These are phyloP conservation scores for Catostomus latipinnis DNA, from an alignment of 2,797 vertebrate genomes.

Conservation along the genomic window DNA sequence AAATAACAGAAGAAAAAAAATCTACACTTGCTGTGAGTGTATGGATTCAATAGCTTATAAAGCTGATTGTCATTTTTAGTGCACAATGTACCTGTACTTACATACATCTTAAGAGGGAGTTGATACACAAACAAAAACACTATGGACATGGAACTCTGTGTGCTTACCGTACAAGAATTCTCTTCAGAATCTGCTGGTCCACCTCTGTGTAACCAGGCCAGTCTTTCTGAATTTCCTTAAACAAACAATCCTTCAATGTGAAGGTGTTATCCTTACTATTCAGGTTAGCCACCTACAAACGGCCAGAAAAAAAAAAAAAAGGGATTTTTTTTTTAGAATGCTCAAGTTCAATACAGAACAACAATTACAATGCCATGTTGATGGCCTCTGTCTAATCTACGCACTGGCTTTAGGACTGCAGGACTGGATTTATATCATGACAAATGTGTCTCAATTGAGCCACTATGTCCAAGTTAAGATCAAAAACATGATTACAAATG, in stretches of 20 bases:
- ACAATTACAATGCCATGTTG: not conserved
- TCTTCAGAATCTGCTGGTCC: constrained; percentile 94
- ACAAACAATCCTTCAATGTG: constrained; percentile 90
- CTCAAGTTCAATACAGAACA: constrained; percentile 4
- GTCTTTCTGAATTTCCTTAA: constrained; percentile 93
- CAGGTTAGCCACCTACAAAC: constrained; percentile 88
- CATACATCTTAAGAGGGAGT: not conserved
- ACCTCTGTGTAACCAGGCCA: constrained; percentile 97
- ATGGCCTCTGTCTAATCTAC: not conserved
- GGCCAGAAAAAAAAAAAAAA: constrained; percentile 18
- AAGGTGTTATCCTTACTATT: constrained; percentile 91
- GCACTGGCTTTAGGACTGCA: not conserved
- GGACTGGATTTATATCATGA: not conserved
- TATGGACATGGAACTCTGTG: no score
- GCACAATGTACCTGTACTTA: not conserved
- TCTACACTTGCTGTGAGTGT: no score
- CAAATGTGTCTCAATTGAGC: constrained; percentile 7
- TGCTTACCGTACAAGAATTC: constrained; percentile 88
- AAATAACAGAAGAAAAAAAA: no score
- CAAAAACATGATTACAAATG: not conserved
- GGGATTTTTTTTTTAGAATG: not conserved
- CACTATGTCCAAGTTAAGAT: not conserved
- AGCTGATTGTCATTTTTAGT: not conserved
- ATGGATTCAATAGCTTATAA: not conserved
- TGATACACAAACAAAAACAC: no score